These are phyloP conservation scores for Bujurquina vittata DNA, from an alignment of 2,113 vertebrate species.

Conservation along the genomic window DNA sequence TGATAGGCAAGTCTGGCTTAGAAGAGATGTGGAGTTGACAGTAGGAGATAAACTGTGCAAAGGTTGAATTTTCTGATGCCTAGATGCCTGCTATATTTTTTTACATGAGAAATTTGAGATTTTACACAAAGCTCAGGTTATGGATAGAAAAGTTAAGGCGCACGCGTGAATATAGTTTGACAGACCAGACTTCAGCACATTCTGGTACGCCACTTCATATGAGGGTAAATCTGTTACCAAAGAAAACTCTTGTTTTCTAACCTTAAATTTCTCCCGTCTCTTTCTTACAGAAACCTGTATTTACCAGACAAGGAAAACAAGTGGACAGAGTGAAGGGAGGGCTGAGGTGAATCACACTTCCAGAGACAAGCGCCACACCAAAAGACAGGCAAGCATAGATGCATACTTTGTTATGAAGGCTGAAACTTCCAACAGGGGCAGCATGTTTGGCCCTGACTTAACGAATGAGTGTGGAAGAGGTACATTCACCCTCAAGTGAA, in stretches of 20 bases:
- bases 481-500: not conserved
- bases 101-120: too few species aligned
- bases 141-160: too few species aligned
- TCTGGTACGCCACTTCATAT: not conserved
- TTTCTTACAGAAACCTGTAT: not conserved
- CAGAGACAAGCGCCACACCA: not conserved
- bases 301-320: not conserved
- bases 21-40: too few species aligned
- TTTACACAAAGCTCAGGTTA: too few species aligned
- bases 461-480: not conserved
- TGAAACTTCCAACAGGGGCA: not conserved
- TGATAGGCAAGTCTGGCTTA: too few species aligned
- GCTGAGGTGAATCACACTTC: slow-evolving; percentile 13
- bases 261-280: not conserved
- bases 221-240: not conserved
- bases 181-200: too few species aligned
- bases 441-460: not conserved
- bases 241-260: not conserved
- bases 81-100: too few species aligned
- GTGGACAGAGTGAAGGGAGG: not conserved
- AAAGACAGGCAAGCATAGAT: not conserved
- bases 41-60: too few species aligned
- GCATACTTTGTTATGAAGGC: not conserved
- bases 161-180: too few species aligned
- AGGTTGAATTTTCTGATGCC: too few species aligned